phyloP scores from a whole-genome alignment of 2,888 invertebrate species.

The Thymelicus lineola region DNA sequence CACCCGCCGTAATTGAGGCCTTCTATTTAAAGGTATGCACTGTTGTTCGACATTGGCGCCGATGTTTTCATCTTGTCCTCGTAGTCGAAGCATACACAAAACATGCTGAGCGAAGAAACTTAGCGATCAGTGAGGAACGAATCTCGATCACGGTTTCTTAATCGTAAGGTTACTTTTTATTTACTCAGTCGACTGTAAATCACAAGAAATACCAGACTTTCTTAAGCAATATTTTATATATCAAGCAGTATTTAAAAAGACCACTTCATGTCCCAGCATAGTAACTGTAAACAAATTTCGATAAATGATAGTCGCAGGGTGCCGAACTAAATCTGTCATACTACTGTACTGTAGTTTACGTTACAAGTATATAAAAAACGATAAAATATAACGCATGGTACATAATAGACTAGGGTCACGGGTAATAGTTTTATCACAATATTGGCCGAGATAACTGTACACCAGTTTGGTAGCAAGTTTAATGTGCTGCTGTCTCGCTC shows the following conservation, averaged over 20 bases:
- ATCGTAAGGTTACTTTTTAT: too few species aligned
- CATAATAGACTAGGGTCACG: constrained; percentile 56
- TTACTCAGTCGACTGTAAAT: too few species aligned
- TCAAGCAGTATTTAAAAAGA: neutral
- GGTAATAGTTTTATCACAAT: constrained; percentile 66
- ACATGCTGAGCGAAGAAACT: neutral
- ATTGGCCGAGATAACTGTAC: constrained; percentile 57
- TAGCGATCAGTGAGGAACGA: neutral
- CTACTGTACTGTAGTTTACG: neutral
- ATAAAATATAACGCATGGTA: constrained; percentile 12
- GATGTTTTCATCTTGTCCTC: constrained; percentile 21
- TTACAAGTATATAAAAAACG: constrained; percentile 17
- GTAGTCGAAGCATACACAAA: constrained; percentile 16
- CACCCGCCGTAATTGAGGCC: constrained; percentile 33
- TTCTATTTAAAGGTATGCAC: constrained; percentile 36
- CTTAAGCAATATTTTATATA: too few species aligned
- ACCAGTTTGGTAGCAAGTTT: constrained; percentile 49
- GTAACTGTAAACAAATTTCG: constrained; percentile 21
- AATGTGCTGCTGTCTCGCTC: constrained; percentile 53
- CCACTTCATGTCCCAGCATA: constrained; percentile 15
- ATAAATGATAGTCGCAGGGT: neutral
- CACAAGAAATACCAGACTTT: too few species aligned
- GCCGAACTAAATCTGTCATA: neutral
- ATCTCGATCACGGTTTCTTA: neutral
- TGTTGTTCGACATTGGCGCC: constrained; percentile 23